Evolutionary conservation across 2,797 vertebrate genomes (phyloP), one percentile per base, ranked within the genome.

Genomic region (Lerista edwardsae): DNA sequence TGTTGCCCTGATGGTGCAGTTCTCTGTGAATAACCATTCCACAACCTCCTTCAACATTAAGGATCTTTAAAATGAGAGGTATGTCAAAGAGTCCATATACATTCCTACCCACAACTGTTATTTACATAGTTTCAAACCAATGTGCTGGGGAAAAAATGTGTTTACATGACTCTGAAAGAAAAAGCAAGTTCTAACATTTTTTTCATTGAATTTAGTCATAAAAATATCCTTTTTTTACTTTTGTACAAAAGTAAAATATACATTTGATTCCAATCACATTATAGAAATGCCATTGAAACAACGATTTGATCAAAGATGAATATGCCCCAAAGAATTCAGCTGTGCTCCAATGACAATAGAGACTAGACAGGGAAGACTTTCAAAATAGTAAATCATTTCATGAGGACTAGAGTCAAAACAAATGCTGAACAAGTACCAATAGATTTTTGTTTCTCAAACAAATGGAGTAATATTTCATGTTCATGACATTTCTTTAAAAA

Each of bases 1-100:
- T 95, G 95, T 94, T 92, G 93, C 91, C 93, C 95, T 96, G 94
- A 95, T 86, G 94, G 95, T 95, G 95, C 95, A 95, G 93, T 94
- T 93, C 74, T 77, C 88, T 83, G 82, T 9, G 89, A 91, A 73
- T 57, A 59, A 89, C 69, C 81, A 86, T 72, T 93, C 83, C 19
- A 19, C 89, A 91, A 89, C 83, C 75, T 61, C 75, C 67, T 91
- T 93, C 86, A 90, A 93, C 86, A 93, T 91, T 0, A 25, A 92
- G 75, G 72, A 82, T 84, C 86, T 88, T 94, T 90, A 81, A 90
- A 89, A 82, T 88, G 86, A 94, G 92, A 96, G 92, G 91, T 94
- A 91, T 94, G 86, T 95, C 88, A 87, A 81, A 92, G 76, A 93
- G 90, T 83, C 92, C 91, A 79, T 76, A 86, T 84, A 90, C 86